Percentiles rank a stretch among this genome's conserved stretches.
Conservation (phyloP, 2,888 invertebrate genomes). For the Hyalella azteca region DNA sequence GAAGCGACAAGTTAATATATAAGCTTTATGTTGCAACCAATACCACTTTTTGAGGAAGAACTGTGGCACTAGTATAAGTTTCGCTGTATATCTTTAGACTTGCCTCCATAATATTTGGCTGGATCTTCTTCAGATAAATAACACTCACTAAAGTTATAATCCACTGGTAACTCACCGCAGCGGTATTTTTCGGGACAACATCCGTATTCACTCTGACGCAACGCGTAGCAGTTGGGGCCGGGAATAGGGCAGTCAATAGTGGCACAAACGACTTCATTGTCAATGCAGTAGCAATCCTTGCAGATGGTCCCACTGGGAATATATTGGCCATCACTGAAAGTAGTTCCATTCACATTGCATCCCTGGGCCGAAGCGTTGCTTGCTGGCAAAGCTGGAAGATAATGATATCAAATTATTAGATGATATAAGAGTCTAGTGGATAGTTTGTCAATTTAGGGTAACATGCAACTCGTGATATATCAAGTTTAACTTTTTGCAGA, state of each 20-base stretch:
- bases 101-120: too few relatives aligned
- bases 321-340: constrained; percentile 40
- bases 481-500: too few relatives aligned
- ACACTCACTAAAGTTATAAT: too few relatives aligned
- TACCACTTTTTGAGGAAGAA: too few relatives aligned
- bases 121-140: too few relatives aligned
- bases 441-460: too few relatives aligned
- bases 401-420: too few relatives aligned
- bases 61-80: too few relatives aligned
- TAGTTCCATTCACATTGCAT: neutral
- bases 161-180: constrained; percentile 76
- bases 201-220: neutral
- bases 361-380: neutral
- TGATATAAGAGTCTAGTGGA: too few relatives aligned
- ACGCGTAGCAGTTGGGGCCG: constrained; percentile 46
- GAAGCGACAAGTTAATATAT: neutral
- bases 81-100: too few relatives aligned
- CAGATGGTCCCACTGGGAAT: constrained; percentile 57
- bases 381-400: neutral
- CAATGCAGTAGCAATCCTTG: constrained; percentile 50
- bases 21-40: too few relatives aligned
- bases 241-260: constrained; percentile 44
- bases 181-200: constrained; percentile 70
- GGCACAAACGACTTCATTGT: constrained; percentile 53
- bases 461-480: too few relatives aligned